Percentiles rank a stretch among this genome's conserved stretches.
Conservation (phyloP, 2,888 invertebrate genomes). For the Dasypogon diadema region DNA sequence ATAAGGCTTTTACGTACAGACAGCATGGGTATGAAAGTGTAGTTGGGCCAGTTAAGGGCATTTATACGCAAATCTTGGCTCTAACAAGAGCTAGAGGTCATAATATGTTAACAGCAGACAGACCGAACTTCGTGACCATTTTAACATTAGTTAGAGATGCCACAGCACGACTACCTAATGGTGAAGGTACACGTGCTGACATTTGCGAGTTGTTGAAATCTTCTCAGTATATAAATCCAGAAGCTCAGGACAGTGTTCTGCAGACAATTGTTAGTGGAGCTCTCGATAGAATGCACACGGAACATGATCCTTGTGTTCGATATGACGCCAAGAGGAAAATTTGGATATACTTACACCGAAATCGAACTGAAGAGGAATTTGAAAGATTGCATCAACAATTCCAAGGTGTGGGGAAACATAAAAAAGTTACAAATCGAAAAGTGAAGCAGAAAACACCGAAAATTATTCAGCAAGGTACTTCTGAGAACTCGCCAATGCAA, state of each 20-base stretch:
- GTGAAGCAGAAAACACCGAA: conserved; percentile 58
- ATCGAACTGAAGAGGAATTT: conserved; percentile 73
- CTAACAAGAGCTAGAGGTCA: conserved; percentile 82
- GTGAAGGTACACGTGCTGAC: conserved; percentile 92
- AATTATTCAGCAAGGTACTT: background rate
- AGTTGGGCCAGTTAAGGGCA: conserved; percentile 85
- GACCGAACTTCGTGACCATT: conserved; percentile 93
- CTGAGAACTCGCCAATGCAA: conserved; percentile 28
- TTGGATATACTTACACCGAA: conserved; percentile 95
- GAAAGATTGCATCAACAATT: conserved; percentile 78
- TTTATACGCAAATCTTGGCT: conserved; percentile 76
- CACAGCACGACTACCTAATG: conserved; percentile 92
- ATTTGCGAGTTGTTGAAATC: conserved; percentile 89
- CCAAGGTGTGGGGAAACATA: conserved; percentile 74
- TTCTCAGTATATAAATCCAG: conserved; percentile 74
- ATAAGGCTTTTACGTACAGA: conserved; percentile 90
- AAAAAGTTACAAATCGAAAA: conserved; percentile 65
- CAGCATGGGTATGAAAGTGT: conserved; percentile 89
- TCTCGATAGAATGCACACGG: conserved; percentile 88
- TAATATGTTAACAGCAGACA: conserved; percentile 81
- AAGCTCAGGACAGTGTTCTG: conserved; percentile 67
- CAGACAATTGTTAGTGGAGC: conserved; percentile 91
- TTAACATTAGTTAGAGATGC: conserved; percentile 93
- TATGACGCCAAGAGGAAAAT: conserved; percentile 92
- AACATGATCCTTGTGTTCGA: conserved; percentile 91